A percentile compares a stretch with the other conserved stretches of the same genome.
phyloP scores from a whole-genome alignment of 2,797 vertebrate genomes.

The Chloroceryle amazona region DNA sequence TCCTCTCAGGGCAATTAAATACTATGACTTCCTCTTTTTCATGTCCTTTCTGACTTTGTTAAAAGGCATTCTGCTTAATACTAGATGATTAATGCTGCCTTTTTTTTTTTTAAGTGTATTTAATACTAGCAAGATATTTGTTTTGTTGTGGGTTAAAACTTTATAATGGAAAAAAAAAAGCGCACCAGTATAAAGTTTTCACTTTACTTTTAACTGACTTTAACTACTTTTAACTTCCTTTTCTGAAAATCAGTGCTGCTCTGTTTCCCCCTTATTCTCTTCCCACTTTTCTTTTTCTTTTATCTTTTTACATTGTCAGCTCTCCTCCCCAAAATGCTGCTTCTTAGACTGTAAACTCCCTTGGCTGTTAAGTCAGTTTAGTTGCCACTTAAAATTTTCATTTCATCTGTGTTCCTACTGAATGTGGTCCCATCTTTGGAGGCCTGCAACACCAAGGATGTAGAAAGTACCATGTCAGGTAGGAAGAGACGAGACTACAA shows the following conservation, averaged over 20 bases:
- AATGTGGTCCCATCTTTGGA: not conserved
- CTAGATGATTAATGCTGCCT: not conserved
- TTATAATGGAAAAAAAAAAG: not conserved
- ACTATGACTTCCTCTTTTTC: not conserved
- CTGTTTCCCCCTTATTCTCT: not conserved
- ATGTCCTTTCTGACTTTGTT: not conserved
- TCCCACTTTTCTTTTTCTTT: not conserved
- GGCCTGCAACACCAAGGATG: not conserved
- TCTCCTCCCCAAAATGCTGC: not conserved
- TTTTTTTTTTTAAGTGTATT: not conserved
- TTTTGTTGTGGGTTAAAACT: not conserved
- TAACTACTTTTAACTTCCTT: not conserved
- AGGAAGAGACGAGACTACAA: not conserved
- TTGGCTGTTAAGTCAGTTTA: not conserved
- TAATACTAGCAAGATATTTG: not conserved
- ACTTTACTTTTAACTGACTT: not conserved
- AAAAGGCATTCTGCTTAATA: not conserved
- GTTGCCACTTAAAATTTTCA: not conserved
- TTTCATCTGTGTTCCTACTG: not conserved
- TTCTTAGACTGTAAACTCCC: not conserved
- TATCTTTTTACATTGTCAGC: not conserved
- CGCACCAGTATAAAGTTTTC: not conserved
- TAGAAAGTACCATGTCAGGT: not conserved
- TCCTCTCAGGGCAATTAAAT: conserved; percentile 6
- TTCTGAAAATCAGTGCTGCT: not conserved